A percentile compares a stretch with the other conserved stretches of the same genome.
Evolutionary conservation across 2,888 invertebrate genomes (phyloP).

Genomic region (Sphecodes monilicornis): DNA sequence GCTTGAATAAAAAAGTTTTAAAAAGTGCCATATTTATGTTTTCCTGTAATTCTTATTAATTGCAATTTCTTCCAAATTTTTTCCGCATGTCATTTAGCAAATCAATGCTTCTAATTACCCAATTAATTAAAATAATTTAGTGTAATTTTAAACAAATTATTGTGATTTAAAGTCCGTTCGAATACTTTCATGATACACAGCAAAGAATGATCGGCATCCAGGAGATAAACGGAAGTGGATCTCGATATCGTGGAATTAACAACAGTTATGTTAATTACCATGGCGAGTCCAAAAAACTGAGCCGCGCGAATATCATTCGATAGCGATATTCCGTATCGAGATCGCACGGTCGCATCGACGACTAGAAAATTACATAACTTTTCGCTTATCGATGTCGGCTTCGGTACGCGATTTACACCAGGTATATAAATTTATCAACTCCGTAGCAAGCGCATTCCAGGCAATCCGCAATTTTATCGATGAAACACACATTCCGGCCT

Average conservation of each 20-base stretch:
- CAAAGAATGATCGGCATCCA: background rate
- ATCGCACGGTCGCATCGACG: background rate
- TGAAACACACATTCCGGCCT: background rate
- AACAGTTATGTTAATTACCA: conserved; percentile 46
- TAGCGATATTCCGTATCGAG: conserved; percentile 22
- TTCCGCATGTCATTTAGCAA: too few relatives aligned
- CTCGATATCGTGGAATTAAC: conserved; percentile 38
- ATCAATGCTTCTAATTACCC: too few relatives aligned
- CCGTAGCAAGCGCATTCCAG: background rate
- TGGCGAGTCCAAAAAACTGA: conserved; percentile 23
- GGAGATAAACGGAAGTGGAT: background rate
- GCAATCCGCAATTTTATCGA: conserved; percentile 12
- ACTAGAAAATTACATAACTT: conserved; percentile 41
- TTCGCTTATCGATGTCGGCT: conserved; percentile 32
- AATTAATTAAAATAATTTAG: too few relatives aligned
- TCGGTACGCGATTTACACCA: conserved; percentile 26
- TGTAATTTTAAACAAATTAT: too few relatives aligned
- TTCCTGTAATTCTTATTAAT: too few relatives aligned
- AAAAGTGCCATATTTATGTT: too few relatives aligned
- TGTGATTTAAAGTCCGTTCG: too few relatives aligned
- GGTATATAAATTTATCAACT: conserved; percentile 36
- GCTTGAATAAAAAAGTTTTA: too few relatives aligned
- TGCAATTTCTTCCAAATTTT: too few relatives aligned
- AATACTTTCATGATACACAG: too few relatives aligned
- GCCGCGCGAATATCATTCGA: conserved; percentile 19